Conservation (phyloP, 1,140 invertebrate genomes). For the Drosophila neocordata region DNA sequence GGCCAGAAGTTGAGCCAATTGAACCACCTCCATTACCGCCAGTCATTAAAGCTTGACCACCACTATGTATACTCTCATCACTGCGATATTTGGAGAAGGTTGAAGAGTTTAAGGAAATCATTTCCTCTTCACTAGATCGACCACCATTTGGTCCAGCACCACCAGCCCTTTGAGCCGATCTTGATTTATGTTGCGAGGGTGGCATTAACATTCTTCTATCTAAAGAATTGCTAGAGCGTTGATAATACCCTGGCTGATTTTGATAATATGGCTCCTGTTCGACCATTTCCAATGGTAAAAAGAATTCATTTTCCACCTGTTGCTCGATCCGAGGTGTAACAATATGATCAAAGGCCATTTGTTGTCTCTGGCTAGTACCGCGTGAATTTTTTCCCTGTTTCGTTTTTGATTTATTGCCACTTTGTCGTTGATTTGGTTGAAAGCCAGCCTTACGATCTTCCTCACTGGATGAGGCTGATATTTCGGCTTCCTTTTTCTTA, state of each 20-base stretch:
- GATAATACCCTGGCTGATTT: slow-evolving; percentile 81
- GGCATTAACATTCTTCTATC: slow-evolving; percentile 68
- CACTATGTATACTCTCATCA: slow-evolving; percentile 87
- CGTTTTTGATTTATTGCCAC: slow-evolving; percentile 44
- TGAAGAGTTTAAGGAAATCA: slow-evolving; percentile 86
- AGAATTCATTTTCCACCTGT: slow-evolving; percentile 83
- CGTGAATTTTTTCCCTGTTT: slow-evolving; percentile 79
- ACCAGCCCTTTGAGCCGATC: slow-evolving; percentile 46
- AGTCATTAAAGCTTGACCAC: slow-evolving; percentile 84
- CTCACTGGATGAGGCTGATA: slow-evolving; percentile 85
- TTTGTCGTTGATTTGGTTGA: slow-evolving; percentile 68
- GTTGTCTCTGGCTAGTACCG: slow-evolving; percentile 53
- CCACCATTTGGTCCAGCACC: slow-evolving; percentile 82
- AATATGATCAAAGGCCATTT: slow-evolving; percentile 84
- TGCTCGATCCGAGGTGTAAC: slow-evolving; percentile 59
- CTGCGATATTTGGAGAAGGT: slow-evolving; percentile 86
- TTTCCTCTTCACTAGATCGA: slow-evolving; percentile 90
- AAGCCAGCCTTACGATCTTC: slow-evolving; percentile 85
- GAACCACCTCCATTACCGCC: slow-evolving; percentile 29
- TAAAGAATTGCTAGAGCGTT: slow-evolving; percentile 80
- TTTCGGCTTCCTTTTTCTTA: slow-evolving; percentile 85
- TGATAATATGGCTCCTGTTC: slow-evolving; percentile 81
- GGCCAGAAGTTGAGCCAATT: slow-evolving; percentile 12
- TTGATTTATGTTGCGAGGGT: slow-evolving; percentile 33
- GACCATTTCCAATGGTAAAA: slow-evolving; percentile 84